Evolutionary conservation across 1,140 invertebrate genomes (phyloP), one percentile per base, ranked within the genome.

Genomic region (Calosoma granatense): DNA sequence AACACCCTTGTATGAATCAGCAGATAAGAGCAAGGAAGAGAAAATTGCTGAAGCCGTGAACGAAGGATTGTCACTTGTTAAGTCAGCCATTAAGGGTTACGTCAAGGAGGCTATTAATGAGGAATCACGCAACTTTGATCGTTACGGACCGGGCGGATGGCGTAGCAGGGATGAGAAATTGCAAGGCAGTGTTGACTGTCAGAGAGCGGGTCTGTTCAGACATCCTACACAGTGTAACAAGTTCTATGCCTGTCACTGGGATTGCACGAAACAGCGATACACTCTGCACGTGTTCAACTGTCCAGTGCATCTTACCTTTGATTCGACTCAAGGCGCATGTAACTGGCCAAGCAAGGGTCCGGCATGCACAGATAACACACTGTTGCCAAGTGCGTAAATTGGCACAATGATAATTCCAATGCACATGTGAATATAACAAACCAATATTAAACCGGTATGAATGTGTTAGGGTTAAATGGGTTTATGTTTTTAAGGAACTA

Each of bases 191-290:
- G 67, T 78, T 2, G 81, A 87, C 21, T 92, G 88, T 65, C 81
- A 86, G 58, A 76, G 88, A 64, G 79, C 87, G 3, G 89, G 89
- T 64, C 76, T 92, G 0, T 92, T 92, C 75, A 76, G 87, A 65
- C 88, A 91, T 68, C 89, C 89, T 0, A 83, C 83, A 55, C 79
- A 85, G 57, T 91, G 89, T 65, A 88, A 89, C 64, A 89, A 90
- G 66, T 92, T 91, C 74, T 92, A 90, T 64, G 81, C 87, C 23
- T 92, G 89, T 67, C 81, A 86, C 65, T 92, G 86, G 86, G 88
- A 92, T 65, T 80, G 83, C 58, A 86, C 81, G 70, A 85, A 90
- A 60, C 83, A 88, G 59, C 80, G 79, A 60, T 92, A 83, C 67
- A 88, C 86, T 2, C 75, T 91, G 2, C 85, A 88, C 63, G 76